Conservation (phyloP, 2,888 invertebrate genomes). For the Eupeodes latifasciatus region DNA sequence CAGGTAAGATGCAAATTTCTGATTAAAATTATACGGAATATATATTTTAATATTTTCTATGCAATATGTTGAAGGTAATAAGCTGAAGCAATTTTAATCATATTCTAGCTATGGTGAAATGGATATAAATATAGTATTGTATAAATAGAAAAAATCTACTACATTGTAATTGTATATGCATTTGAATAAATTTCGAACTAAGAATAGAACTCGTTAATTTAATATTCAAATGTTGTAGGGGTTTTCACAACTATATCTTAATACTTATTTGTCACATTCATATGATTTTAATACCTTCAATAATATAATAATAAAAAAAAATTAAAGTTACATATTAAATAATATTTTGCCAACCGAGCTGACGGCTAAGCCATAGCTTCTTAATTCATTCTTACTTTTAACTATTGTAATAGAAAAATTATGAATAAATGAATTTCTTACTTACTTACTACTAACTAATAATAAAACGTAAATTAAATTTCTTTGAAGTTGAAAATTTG, state of each 20-base stretch:
- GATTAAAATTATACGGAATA: slow-evolving; percentile 11
- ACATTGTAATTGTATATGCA: no score
- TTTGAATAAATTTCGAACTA: slow-evolving; percentile 1
- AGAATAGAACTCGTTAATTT: slow-evolving; percentile 44
- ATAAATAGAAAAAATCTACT: neutral
- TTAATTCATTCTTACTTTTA: no score
- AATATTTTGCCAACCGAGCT: no score
- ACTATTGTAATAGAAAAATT: no score
- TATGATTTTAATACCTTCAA: slow-evolving; percentile 7
- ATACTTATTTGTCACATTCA: neutral
- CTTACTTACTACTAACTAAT: no score
- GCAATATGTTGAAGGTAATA: slow-evolving; percentile 46
- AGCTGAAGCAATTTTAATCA: slow-evolving; percentile 18
- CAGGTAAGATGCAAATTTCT: slow-evolving; percentile 56
- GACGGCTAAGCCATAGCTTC: no score
- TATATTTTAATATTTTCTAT: neutral
- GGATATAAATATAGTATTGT: neutral
- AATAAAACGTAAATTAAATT: slow-evolving; percentile 14
- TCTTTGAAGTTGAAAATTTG: slow-evolving; percentile 34
- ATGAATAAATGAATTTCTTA: no score
- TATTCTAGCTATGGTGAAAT: slow-evolving; percentile 8
- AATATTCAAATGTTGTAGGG: slow-evolving; percentile 41
- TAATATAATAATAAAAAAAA: slow-evolving; percentile 10
- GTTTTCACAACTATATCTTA: neutral
- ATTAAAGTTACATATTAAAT: no score